Conservation (phyloP, 2,888 invertebrate species). For the Kryphioiulus occultus region DNA sequence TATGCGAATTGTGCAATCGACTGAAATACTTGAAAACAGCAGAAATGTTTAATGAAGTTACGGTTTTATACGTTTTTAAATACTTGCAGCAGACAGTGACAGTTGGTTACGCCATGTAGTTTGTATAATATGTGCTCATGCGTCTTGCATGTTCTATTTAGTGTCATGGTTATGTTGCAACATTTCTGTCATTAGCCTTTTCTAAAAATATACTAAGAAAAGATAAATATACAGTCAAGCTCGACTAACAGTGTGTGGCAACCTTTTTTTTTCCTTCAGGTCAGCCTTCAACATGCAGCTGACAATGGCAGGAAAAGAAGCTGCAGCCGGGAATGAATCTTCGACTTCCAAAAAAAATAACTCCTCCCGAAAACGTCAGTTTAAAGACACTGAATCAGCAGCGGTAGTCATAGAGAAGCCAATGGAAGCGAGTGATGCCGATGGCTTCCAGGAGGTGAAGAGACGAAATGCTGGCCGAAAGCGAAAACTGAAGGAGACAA, state of each 20-base stretch:
- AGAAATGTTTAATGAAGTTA: too few species aligned
- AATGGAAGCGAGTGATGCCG: not conserved
- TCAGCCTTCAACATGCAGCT: constrained; percentile 13
- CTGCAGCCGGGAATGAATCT: not conserved
- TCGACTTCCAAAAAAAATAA: not conserved
- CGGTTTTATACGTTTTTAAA: too few species aligned
- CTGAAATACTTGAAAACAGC: too few species aligned
- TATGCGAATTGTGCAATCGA: too few species aligned
- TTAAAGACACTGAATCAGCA: not conserved
- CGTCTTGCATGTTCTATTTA: too few species aligned
- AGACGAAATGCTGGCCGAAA: not conserved
- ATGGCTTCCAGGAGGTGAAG: constrained; percentile 22
- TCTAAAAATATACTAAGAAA: not conserved
- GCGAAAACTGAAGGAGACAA: constrained; percentile 39
- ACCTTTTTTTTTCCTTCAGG: not conserved
- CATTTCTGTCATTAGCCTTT: not conserved
- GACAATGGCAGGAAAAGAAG: constrained; percentile 23
- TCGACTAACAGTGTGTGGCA: constrained; percentile 15
- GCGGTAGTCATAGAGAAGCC: not conserved
- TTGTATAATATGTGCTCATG: too few species aligned
- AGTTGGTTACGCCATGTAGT: too few species aligned
- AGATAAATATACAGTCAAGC: not conserved
- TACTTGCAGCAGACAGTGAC: too few species aligned
- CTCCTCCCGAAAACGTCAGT: not conserved
- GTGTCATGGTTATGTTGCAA: not conserved